Conservation (phyloP, 1,140 invertebrate species). For the Fopius arisanus region DNA sequence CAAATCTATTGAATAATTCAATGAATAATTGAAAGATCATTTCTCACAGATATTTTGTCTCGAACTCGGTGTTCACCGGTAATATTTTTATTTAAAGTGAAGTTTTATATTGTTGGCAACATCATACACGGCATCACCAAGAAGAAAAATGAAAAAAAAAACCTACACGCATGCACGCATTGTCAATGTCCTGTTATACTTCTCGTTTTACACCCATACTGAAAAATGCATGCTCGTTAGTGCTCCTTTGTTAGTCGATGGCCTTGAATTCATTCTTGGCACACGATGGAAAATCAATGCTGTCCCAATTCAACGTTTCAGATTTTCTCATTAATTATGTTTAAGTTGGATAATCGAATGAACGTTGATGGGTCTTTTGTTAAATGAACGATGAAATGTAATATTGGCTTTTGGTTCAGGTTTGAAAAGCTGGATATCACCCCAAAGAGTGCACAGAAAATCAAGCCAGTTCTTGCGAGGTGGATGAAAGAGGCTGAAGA, state of each 20-base stretch:
- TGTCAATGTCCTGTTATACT: slow-evolving; percentile 59
- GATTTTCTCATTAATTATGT: not conserved
- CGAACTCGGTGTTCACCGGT: not conserved
- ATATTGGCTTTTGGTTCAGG: slow-evolving; percentile 67
- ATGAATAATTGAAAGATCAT: not conserved
- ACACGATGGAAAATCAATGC: not conserved
- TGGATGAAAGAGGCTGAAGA: slow-evolving; percentile 99
- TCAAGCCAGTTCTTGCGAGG: slow-evolving; percentile 95
- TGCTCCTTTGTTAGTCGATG: slow-evolving; percentile 1
- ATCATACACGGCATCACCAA: slow-evolving; percentile 64
- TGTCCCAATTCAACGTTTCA: not conserved
- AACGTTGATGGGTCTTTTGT: not conserved
- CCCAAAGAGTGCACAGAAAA: slow-evolving; percentile 98
- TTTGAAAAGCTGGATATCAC: slow-evolving; percentile 99
- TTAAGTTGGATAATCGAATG: not conserved
- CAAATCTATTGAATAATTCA: not conserved
- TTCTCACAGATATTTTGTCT: not conserved
- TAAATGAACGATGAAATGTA: not conserved
- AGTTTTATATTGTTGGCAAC: slow-evolving; percentile 56
- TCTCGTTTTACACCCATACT: slow-evolving; percentile 28
- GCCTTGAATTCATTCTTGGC: not conserved
- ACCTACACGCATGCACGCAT: slow-evolving; percentile 61
- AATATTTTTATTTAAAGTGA: not conserved
- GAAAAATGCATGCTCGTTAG: not conserved
- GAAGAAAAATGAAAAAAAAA: not conserved